Percentiles rank a stretch among this genome's conserved stretches.
Conservation (phyloP, 1,140 invertebrate species). For the Drosophila yakuba region DNA sequence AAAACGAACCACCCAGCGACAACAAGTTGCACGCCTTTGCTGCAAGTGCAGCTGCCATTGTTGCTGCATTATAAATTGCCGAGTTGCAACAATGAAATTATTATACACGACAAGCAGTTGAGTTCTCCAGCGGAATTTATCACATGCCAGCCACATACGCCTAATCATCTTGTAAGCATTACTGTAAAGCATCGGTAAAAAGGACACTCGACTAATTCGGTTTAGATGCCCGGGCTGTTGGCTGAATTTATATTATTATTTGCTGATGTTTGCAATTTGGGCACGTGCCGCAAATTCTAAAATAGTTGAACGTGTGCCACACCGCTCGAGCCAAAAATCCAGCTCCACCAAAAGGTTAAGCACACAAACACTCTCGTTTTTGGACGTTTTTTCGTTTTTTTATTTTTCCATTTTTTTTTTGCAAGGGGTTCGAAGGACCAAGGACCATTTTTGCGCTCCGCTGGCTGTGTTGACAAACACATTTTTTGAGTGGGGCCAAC, state of each 20-base stretch:
- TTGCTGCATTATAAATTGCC: constrained; percentile 23
- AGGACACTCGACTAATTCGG: constrained; percentile 62
- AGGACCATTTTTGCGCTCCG: constrained; percentile 70
- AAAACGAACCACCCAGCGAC: constrained; percentile 17
- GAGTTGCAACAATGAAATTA: constrained; percentile 45
- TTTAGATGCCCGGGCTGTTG: constrained; percentile 33
- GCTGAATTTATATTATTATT: constrained; percentile 83
- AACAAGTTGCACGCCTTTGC: constrained; percentile 42
- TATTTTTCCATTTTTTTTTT: background rate
- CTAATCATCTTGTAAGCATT: constrained; percentile 65
- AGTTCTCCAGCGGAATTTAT: constrained; percentile 31
- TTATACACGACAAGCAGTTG: constrained; percentile 7
- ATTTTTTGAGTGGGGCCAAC: constrained; percentile 61
- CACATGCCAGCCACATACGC: constrained; percentile 65
- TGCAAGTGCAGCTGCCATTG: constrained; percentile 31
- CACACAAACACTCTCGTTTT: constrained; percentile 15
- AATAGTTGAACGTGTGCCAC: constrained; percentile 76
- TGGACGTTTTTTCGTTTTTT: no score
- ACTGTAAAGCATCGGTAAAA: constrained; percentile 20
- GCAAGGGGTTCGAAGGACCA: constrained; percentile 3
- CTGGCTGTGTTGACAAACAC: constrained; percentile 80
- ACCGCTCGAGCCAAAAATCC: constrained; percentile 61
- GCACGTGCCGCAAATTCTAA: constrained; percentile 83
- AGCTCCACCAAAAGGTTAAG: constrained; percentile 35
- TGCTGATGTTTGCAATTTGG: constrained; percentile 84